Evolutionary conservation across 2,797 vertebrate species (phyloP), one percentile per base, ranked within the genome.

Genomic region (Strix occidentalis): DNA sequence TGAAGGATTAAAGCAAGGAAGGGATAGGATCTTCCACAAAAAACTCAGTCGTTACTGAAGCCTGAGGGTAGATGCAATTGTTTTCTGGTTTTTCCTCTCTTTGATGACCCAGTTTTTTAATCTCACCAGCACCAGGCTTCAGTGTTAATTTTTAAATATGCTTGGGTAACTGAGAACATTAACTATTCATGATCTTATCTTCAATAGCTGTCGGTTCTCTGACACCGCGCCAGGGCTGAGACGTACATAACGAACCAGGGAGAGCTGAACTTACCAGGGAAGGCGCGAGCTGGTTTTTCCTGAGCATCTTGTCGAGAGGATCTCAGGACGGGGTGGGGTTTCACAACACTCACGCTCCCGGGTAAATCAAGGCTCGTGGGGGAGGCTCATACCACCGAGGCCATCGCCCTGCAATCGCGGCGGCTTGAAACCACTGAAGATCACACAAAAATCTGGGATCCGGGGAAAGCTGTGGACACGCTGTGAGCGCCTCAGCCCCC

Each of bases 131-230:
- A 63, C 82, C 76, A 69, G 83, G 89, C 78, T 96, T 87, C 88
- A 89, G 88, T 77, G 83, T 97, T 96, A 96, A 97, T 93, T 97
- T 97, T 96, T 93, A 96, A 95, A 95, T 89, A 87, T 74, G 93
- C 93, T 53, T 95, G 94, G 96, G 84, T 96, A 97, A 97, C 76
- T 87, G 96, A 91, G 93, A 84, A 41, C 87, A 89, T 94, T 89
- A 97, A 97, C 82, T 91, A 97, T 83, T 95, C 84, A 96, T 79
- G 78, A 88, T 97, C 88, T 96, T 91, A 74, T 89, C 95, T 95
- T 89, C 79, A 66, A 56, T 61, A 92, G 91, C 69, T 95, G 66
- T 19, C 58, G 84, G 85, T 63, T 88, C 70, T 54, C 82, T 93
- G 66, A 74, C 70, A 65, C 58, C 2, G 39, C 24, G 84, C 87